Evolutionary conservation across 2,888 invertebrate species (phyloP), one percentile per base, ranked within the genome.

Genomic region (Scaptomyza reducta): DNA sequence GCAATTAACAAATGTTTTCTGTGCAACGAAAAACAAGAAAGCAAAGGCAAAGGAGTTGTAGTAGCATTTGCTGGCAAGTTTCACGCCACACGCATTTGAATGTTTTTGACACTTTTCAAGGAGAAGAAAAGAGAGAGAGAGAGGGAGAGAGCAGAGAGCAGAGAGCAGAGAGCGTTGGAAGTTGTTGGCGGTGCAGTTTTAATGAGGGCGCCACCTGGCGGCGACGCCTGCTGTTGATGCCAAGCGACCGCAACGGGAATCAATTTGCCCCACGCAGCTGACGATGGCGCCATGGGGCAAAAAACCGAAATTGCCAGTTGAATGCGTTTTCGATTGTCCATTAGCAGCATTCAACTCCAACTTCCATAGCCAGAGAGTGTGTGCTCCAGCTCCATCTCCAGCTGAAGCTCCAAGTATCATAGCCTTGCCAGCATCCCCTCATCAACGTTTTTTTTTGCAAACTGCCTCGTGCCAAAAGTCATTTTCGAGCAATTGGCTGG

Each of bases 251-350:
- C 86, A 82, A 74, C 79, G 72, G 68, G 76, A 88, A 85, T 88
- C 86, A 88, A 85, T 88, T 85, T 82, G 79, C 69, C 66, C 70
- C 63, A 57, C 62, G 45, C 59, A 64, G 66, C 63, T 61, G 57
- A 49, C 70, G 55, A 61, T 64, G 74, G 71, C 71, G 82, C 73
- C 76, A 67, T 44, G 46, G 70, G 61, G 61, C 64, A 73, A 78
- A 78, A 35, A 78, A 70, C 84, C 76, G 62, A 86, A 85, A 88
- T 85, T 85, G 87, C 83, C 88, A 83, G 86, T 80, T 83, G 75
- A 85, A 85, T 88, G 88, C 87, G 74, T 85, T 85, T 88, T 85
- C 88, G 80, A 85, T 85, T 88, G 84, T 88, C 88, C 84, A 85
- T 85, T 85, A 86, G 79, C 68, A 78, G 59, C 68, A 57, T 46